Conservation (phyloP, 2,113 vertebrate genomes). For the Microtus montanus region DNA sequence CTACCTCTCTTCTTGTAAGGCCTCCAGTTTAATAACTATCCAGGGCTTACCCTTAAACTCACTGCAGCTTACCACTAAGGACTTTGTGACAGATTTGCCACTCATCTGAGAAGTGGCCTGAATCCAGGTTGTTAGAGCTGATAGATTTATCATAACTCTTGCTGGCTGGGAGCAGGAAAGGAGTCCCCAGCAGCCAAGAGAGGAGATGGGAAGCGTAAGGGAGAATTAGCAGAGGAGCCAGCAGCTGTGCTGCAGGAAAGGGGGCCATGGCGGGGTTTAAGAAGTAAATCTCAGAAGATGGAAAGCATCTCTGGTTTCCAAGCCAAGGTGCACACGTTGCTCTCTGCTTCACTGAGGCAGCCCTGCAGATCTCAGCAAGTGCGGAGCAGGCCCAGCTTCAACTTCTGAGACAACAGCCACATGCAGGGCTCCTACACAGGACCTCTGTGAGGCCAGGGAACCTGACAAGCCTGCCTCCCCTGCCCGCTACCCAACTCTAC, state of each 20-base stretch:
- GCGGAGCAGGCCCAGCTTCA: too few relatives aligned
- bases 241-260: background rate
- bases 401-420: accelerated
- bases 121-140: constrained; percentile 61
- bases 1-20: constrained; percentile 57
- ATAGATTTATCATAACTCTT: constrained; percentile 65
- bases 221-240: background rate
- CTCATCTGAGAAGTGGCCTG: constrained; percentile 66
- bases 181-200: background rate
- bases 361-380: background rate
- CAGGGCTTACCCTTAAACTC: constrained; percentile 73
- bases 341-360: background rate
- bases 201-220: background rate
- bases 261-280: background rate
- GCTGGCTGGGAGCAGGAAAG: background rate
- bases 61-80: constrained; percentile 70
- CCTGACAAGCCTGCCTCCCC: background rate
- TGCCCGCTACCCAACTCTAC: background rate
- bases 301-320: background rate
- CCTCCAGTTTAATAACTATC: constrained; percentile 60
- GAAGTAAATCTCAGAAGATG: background rate
- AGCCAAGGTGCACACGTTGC: background rate
- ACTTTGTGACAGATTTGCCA: constrained; percentile 69
- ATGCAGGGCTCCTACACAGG: background rate
- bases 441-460: background rate